Base-by-base conservation (phyloP, 2,113 vertebrate genomes). In the Urocynchramus pylzowi region DNA sequence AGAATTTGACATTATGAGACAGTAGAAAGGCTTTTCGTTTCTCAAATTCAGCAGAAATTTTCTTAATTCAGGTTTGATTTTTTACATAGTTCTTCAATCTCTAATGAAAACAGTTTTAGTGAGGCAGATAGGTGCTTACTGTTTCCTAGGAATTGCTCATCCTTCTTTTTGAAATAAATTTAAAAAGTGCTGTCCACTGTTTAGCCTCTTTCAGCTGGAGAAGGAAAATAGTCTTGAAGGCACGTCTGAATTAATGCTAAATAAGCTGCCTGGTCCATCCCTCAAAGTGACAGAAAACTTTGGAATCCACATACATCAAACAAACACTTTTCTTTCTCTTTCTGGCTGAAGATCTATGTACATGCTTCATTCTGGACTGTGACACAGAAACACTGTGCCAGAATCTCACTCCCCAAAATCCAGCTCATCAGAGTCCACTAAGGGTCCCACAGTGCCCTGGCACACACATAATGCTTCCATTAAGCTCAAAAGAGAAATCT, bases 221-320 rank as follows among this genome's bases (percentile, higher is more conserved):
- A 88, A 76, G 65, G 49, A 92, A 96, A 95, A 91, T 33, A 73
- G 94, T 84, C 85, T 91, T 82, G 81, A 96, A 94, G 63, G 39
- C 39, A 76, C 13, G 41, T 81, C 60, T 90, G 90, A 91, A 84
- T 92, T 77, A 93, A 93, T 77, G 69, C 57, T 89, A 94, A 79
- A 24, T 68, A 85, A 79, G 42, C 78, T 94, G 54, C 67, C 75
- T 61, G 10, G 49, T 53, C 57, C n/a, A 78, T 73, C 85, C 47
- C 42, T 95, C 60, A 89, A 87, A 82, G 63, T 69, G 85, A 80
- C 79, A 94, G 85, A 24, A 85, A 78, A 68, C 39, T 92, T 70
- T 81, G 73, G 73, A 94, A 61, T 59, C 31, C 70, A 75, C 37
- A 44, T 87, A 87, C 3, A 6, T 93, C 67, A 95, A 63, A 39